A percentile compares a stretch with the other conserved stretches of the same genome.
Conservation (phyloP, 2,797 vertebrate genomes). For the Threskiornis aethiopicus region DNA sequence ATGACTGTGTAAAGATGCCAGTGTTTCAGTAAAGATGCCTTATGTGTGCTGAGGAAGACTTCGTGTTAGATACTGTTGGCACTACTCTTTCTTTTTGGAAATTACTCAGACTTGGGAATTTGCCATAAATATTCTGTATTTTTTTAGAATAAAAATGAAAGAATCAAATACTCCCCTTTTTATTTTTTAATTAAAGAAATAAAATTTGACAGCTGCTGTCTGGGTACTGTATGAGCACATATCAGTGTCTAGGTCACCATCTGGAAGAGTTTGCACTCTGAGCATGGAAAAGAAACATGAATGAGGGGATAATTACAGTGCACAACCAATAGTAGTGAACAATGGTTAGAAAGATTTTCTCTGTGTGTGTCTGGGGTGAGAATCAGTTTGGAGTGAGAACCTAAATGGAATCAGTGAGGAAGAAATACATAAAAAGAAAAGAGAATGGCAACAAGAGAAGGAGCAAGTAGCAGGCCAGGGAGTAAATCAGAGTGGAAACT, state of each 20-base stretch:
- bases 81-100: not conserved
- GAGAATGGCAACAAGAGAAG: not conserved
- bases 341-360: not conserved
- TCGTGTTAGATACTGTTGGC: not conserved
- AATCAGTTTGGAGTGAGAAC: not conserved
- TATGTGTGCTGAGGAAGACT: not conserved
- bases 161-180: not conserved
- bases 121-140: not conserved
- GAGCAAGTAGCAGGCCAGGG: not conserved
- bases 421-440: not conserved
- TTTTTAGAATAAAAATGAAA: not conserved
- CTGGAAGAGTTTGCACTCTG: not conserved
- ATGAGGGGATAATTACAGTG: not conserved
- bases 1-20: not conserved
- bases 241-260: not conserved
- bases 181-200: not conserved
- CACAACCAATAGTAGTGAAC: not conserved
- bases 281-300: not conserved
- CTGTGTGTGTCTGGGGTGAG: not conserved
- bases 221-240: not conserved
- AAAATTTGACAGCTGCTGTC: not conserved
- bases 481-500: not conserved
- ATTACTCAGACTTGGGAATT: not conserved
- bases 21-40: not conserved
- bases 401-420: not conserved